Evolutionary conservation across 2,888 invertebrate species (phyloP).

Genomic region (Parapristionchus giblindavisi): DNA sequence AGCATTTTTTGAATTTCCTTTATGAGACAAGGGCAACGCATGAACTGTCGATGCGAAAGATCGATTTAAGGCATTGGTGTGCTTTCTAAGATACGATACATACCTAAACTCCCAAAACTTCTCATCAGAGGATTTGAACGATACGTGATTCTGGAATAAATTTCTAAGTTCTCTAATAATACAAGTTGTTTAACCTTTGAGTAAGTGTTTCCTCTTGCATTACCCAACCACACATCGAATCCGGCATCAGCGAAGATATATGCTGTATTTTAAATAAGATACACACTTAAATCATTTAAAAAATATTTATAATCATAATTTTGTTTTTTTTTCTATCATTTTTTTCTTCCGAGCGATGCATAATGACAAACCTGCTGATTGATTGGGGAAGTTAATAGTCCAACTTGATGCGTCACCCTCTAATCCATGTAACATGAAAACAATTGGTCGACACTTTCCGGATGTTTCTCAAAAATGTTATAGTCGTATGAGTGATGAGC

Average conservation of each 20-base stretch:
- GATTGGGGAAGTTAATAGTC: conserved; percentile 55
- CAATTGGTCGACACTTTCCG: conserved; percentile 59
- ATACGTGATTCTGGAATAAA: conserved; percentile 42
- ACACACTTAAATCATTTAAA: neutral
- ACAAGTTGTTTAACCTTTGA: conserved; percentile 71
- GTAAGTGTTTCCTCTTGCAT: conserved; percentile 83
- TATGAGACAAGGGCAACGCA: too few species aligned
- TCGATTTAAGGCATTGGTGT: too few species aligned
- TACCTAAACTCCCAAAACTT: conserved; percentile 58
- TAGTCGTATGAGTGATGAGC: too few species aligned
- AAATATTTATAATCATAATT: neutral
- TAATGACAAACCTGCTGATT: conserved; percentile 30
- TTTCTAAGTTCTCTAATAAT: too few species aligned
- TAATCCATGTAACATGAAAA: conserved; percentile 83
- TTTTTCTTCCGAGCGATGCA: too few species aligned
- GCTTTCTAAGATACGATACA: too few species aligned
- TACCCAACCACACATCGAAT: too few species aligned
- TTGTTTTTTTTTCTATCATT: neutral
- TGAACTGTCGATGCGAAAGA: too few species aligned
- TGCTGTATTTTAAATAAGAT: conserved; percentile 43
- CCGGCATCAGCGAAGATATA: conserved; percentile 70
- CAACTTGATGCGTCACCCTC: conserved; percentile 54
- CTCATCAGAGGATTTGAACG: conserved; percentile 41
- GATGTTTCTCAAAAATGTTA: too few species aligned
- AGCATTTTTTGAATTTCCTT: too few species aligned